These are phyloP conservation scores for Mastacembelus armatus DNA, from an alignment of 2,797 vertebrate species.

Conservation along the genomic window DNA sequence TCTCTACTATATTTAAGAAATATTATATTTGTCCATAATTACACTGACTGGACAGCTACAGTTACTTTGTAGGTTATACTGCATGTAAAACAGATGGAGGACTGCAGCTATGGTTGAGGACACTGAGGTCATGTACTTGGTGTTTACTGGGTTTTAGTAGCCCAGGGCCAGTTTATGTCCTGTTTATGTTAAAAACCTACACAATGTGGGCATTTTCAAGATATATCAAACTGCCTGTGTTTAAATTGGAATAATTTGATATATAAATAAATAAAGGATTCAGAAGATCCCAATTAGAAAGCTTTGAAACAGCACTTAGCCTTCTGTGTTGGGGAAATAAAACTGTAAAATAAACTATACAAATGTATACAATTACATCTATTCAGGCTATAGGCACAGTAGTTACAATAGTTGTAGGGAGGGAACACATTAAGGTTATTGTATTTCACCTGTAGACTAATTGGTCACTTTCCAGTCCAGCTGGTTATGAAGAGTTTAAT, in stretches of 20 bases:
- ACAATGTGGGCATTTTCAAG: background rate
- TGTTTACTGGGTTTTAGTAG: no score
- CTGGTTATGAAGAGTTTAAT: no score
- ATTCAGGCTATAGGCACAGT: no score
- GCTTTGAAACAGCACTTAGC: background rate
- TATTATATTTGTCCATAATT: no score
- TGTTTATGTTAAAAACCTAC: background rate
- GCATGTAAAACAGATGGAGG: background rate
- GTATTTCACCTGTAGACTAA: background rate
- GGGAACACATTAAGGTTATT: background rate
- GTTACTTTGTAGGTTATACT: no score
- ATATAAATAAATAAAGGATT: background rate
- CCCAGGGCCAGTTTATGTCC: background rate
- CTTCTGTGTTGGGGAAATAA: no score
- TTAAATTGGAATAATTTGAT: background rate
- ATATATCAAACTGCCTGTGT: background rate
- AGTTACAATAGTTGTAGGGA: no score
- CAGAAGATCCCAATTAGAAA: background rate
- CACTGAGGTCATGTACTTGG: background rate
- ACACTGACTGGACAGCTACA: no score
- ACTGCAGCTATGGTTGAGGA: background rate
- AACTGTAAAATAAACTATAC: no score
- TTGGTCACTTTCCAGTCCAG: no score
- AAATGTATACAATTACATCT: no score
- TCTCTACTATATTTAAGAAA: no score